Conservation (phyloP, 2,888 invertebrate species). For the Apodemia duryi region DNA sequence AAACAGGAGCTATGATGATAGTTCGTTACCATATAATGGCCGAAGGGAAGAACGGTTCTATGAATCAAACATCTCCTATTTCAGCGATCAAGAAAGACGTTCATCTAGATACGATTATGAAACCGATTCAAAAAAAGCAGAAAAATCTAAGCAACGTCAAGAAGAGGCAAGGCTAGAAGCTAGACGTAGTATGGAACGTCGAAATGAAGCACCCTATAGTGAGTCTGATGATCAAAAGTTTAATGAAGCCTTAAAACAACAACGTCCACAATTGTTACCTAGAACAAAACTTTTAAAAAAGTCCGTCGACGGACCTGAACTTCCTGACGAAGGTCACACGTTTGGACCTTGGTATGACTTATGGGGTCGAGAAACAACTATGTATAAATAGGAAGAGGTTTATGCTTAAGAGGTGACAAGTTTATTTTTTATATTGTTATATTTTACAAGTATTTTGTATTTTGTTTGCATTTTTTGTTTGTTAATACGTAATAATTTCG, state of each 20-base stretch:
- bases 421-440: constrained; percentile 18
- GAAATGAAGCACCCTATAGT: constrained; percentile 67
- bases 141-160: constrained; percentile 70
- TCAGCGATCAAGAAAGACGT: constrained; percentile 65
- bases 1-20: constrained; percentile 70
- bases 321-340: constrained; percentile 82
- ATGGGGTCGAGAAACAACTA: constrained; percentile 87
- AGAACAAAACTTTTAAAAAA: constrained; percentile 84
- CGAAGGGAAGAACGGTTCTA: constrained; percentile 67
- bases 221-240: constrained; percentile 79
- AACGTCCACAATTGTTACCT: constrained; percentile 81
- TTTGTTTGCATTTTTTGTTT: constrained; percentile 16
- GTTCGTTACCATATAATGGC: constrained; percentile 62
- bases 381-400: constrained; percentile 74
- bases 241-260: constrained; percentile 71
- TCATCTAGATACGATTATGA: constrained; percentile 70
- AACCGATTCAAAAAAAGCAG: constrained; percentile 75
- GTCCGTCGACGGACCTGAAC: constrained; percentile 65
- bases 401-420: constrained; percentile 30
- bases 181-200: constrained; percentile 58
- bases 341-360: constrained; percentile 95
- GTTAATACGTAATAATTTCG: constrained; percentile 15
- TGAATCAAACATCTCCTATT: constrained; percentile 70
- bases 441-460: constrained; percentile 16
- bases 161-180: constrained; percentile 70